Conservation (phyloP, 2,888 invertebrate genomes). For the Seira ritae region DNA sequence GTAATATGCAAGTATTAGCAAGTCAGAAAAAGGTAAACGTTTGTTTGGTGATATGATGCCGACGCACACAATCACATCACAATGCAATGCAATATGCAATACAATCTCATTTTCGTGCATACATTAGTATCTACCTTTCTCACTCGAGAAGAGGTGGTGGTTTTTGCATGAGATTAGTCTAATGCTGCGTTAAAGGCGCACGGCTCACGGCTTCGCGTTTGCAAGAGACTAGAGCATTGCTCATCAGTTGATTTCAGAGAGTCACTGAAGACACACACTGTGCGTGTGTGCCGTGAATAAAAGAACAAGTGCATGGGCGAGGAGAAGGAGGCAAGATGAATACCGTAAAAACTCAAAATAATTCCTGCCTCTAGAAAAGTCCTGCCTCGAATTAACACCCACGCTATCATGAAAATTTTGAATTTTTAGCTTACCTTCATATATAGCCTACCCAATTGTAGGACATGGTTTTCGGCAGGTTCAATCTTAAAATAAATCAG, state of each 20-base stretch:
- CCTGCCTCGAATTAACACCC: too few relatives aligned
- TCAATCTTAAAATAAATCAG: too few relatives aligned
- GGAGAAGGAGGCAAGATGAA: too few relatives aligned
- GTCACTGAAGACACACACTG: constrained; percentile 57
- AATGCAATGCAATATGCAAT: too few relatives aligned
- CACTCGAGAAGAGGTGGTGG: not conserved
- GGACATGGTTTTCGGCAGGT: too few relatives aligned
- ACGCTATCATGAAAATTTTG: too few relatives aligned
- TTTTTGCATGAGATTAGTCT: not conserved
- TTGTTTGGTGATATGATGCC: not conserved
- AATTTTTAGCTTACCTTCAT: too few relatives aligned
- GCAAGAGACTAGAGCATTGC: constrained; percentile 32
- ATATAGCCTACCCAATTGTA: too few relatives aligned
- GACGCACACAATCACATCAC: constrained; percentile 4
- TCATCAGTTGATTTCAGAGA: constrained; percentile 55
- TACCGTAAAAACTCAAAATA: too few relatives aligned
- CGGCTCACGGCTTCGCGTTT: not conserved
- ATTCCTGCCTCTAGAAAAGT: too few relatives aligned
- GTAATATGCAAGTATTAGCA: not conserved
- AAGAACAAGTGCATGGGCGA: not conserved
- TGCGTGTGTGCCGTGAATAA: constrained; percentile 22
- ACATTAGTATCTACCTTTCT: not conserved
- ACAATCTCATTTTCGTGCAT: not conserved
- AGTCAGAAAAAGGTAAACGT: not conserved
- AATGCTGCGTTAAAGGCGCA: not conserved